Evolutionary conservation across 2,113 vertebrate genomes (phyloP).

Genomic region (Brachypteracias leptosomus): DNA sequence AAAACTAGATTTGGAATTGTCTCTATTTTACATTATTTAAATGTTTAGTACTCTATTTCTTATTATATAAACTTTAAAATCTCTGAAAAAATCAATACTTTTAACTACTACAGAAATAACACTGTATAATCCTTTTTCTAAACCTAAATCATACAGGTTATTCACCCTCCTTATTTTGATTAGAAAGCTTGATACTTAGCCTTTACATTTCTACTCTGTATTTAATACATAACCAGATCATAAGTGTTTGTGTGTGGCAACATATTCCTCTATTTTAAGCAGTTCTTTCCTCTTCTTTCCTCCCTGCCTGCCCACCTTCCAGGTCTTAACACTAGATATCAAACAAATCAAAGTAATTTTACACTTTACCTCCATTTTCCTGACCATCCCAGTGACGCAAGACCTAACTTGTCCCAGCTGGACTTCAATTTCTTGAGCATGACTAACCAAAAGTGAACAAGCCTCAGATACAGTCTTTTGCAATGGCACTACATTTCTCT

Average conservation of each 20-base stretch:
- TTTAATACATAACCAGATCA: neutral
- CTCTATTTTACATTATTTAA: neutral
- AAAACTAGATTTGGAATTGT: neutral
- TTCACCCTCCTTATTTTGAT: neutral
- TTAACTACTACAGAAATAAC: neutral
- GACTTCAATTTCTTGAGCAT: neutral
- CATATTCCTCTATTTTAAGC: neutral
- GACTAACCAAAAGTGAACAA: neutral
- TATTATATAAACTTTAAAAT: neutral
- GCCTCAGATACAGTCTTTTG: neutral
- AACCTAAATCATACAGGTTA: neutral
- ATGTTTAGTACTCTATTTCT: neutral
- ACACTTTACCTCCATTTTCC: neutral
- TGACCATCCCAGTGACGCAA: neutral
- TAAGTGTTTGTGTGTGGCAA: neutral
- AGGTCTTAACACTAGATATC: neutral
- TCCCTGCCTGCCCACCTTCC: neutral
- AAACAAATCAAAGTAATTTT: neutral
- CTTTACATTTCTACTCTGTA: neutral
- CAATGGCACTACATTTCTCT: neutral
- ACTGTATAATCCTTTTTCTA: neutral
- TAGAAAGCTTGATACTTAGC: neutral
- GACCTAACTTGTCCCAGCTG: neutral
- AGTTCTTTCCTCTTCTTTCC: neutral
- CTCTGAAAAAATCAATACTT: neutral